phyloP scores from a whole-genome alignment of 64 coral and sea anemone species.

The Montipora foliosa region DNA sequence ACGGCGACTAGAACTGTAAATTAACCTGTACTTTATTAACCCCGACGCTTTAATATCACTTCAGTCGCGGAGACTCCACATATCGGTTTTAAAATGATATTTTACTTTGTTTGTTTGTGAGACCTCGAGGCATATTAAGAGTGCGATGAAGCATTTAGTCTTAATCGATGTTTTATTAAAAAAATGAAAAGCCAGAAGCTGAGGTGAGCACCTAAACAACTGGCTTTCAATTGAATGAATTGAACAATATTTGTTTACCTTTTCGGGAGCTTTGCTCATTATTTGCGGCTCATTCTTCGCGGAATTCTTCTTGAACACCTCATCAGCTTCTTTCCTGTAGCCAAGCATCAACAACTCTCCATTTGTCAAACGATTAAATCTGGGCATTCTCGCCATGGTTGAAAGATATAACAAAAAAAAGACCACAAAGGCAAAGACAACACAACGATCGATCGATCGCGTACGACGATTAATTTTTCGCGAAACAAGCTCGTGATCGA shows the following conservation, averaged over 20 bases:
- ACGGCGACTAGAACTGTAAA: too few relatives aligned
- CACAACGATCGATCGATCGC: background rate
- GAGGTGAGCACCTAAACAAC: background rate
- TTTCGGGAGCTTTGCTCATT: background rate
- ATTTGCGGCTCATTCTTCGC: background rate
- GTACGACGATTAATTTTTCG: background rate
- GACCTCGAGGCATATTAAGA: too few relatives aligned
- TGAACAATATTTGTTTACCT: background rate
- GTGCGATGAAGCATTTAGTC: too few relatives aligned
- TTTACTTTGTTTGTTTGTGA: too few relatives aligned
- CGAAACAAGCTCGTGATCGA: too few relatives aligned
- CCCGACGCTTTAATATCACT: too few relatives aligned
- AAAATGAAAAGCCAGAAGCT: background rate
- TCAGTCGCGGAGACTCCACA: too few relatives aligned
- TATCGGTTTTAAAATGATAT: too few relatives aligned
- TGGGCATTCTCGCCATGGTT: background rate
- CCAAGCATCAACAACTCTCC: background rate
- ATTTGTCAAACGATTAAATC: background rate
- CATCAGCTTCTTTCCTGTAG: background rate
- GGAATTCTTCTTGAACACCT: background rate
- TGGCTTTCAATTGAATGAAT: background rate
- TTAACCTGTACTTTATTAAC: too few relatives aligned
- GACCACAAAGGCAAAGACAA: background rate
- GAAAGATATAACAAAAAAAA: background rate
- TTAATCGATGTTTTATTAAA: background rate